Base-by-base conservation (phyloP, 2,888 invertebrate species). In the Drosophila austrosaltans region DNA sequence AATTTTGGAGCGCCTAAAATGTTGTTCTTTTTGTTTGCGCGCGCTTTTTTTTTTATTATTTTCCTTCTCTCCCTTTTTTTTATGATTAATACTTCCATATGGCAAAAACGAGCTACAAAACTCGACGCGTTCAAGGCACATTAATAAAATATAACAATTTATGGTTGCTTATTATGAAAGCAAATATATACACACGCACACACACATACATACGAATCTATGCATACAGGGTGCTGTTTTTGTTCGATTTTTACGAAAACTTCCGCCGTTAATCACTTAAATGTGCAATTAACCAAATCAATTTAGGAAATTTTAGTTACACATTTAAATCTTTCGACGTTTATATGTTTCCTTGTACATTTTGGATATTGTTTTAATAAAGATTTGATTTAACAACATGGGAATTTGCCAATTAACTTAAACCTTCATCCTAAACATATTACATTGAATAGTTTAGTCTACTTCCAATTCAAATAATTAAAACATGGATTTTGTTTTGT, bases 101-200 rank as follows among this genome's bases (percentile, higher is more conserved):
- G 89, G 84, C 89, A 78, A 61, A 78, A 59, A 79, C 72, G 72
- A 85, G 87, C 75, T 79, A 68, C 71, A 65, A 78, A 48, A 75
- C 79, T 73, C 82, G 58, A 70, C 73, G 87, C 83, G 75, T 78
- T 86, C 89, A 63, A 87, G 76, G 74, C 83, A 75, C 88, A 89
- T 85, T 85, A 85, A 85, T 89, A 85, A 89, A 82, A 86, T 89
- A 87, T 85, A 80, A 72, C 75, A 86, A 87, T 89, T 89, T 89
- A 88, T 84, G 89, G 79, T 66, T 79, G 87, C 87, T 82, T 82
- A 81, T 84, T 77, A 86, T 68, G 70, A 74, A 73, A 61, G 60
- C 72, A 73, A 61, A 69, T 75, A 72, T 42, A 68, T 62, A 69
- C 22, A 48, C 40, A 40, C n/a, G 3, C 48, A 10, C 48, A 44